A percentile compares a stretch with the other conserved stretches of the same genome.
phyloP scores from a whole-genome alignment of 2,797 vertebrate genomes.

The Sebastes minor region DNA sequence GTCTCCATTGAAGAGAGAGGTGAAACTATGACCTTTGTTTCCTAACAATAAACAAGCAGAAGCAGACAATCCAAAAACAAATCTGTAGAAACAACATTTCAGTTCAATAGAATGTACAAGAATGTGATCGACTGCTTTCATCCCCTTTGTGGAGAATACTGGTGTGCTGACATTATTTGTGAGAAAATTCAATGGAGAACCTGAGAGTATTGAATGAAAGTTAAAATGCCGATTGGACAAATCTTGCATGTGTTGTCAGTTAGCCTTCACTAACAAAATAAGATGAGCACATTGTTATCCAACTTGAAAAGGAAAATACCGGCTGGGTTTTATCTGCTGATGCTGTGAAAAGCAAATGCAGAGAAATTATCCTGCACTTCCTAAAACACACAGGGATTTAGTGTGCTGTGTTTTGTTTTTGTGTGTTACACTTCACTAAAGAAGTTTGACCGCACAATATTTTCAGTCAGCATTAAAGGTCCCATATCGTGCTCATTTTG shows the following conservation, averaged over 20 bases:
- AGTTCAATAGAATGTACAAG: not conserved
- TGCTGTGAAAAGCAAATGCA: too few species aligned
- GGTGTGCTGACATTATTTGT: not conserved
- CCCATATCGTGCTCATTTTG: too few species aligned
- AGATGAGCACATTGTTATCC: not conserved
- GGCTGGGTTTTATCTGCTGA: too few species aligned
- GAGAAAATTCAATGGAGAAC: not conserved
- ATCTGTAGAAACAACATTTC: not conserved
- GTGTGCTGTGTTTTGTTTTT: too few species aligned
- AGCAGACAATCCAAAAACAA: not conserved
- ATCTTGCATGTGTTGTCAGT: not conserved
- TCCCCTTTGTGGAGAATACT: not conserved
- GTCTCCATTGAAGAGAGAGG: constrained; percentile 83
- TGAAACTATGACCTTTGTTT: constrained; percentile 32
- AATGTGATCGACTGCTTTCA: not conserved
- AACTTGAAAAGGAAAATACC: not conserved
- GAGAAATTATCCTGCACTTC: too few species aligned
- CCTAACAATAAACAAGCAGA: not conserved
- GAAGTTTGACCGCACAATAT: too few species aligned
- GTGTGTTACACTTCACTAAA: too few species aligned
- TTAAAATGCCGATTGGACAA: not conserved
- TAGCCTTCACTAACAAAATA: not conserved
- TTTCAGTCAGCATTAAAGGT: too few species aligned
- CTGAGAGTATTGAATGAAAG: not conserved
- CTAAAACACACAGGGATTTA: too few species aligned